These are phyloP conservation scores for Archilochus colubris DNA, from an alignment of 2,113 vertebrate genomes.

Conservation along the genomic window DNA sequence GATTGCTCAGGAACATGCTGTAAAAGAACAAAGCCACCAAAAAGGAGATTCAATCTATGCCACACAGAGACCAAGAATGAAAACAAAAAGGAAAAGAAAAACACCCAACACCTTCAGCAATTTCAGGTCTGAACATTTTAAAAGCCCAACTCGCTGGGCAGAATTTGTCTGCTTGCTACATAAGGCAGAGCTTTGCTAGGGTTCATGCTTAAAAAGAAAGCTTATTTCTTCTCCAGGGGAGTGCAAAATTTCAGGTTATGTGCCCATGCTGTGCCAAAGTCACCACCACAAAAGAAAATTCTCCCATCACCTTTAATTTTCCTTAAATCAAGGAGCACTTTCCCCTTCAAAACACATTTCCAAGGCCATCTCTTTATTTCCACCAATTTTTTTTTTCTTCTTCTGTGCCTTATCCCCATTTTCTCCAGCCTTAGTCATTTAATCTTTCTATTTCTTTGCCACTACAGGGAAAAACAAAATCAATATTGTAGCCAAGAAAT, in stretches of 20 bases:
- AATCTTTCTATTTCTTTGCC: not conserved
- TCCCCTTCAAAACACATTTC: not conserved
- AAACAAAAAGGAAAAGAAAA: not conserved
- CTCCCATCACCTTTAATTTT: not conserved
- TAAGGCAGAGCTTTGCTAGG: not conserved
- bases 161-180: fast-evolving
- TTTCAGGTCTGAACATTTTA: not conserved
- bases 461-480: not conserved
- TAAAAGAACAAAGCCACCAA: not conserved
- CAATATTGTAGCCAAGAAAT: not conserved
- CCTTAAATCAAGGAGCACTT: not conserved
- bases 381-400: not conserved
- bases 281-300: not conserved
- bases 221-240: not conserved
- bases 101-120: not conserved
- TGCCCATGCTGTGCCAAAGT: not conserved
- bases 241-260: not conserved
- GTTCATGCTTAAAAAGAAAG: not conserved
- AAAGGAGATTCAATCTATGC: not conserved
- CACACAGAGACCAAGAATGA: not conserved
- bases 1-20: not conserved
- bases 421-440: not conserved
- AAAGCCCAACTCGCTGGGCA: not conserved
- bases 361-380: not conserved
- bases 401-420: not conserved